These are phyloP conservation scores for Cryptomyrus ogoouensis DNA, from an alignment of 2,113 vertebrate genomes.

Conservation along the genomic window DNA sequence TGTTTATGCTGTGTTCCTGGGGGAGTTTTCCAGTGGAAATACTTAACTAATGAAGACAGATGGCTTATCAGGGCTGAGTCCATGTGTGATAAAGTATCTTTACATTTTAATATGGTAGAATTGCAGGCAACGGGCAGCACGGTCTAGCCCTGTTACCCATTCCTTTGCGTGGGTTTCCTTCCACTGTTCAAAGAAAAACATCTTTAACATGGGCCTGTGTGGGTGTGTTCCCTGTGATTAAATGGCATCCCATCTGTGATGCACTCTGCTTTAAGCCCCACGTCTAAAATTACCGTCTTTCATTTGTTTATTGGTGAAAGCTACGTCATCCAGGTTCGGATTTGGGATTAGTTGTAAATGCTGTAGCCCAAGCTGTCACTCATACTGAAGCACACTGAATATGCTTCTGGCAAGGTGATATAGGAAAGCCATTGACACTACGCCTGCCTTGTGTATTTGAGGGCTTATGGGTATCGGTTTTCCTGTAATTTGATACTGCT, in stretches of 20 bases:
- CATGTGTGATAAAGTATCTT: not conserved
- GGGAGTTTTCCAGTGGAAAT: not conserved
- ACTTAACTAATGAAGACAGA: not conserved
- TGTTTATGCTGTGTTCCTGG: not conserved
- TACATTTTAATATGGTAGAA: not conserved
- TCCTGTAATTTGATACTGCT: not conserved
- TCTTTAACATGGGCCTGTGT: not conserved
- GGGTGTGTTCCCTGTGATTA: not conserved
- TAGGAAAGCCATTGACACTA: not conserved
- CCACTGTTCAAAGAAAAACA: not conserved
- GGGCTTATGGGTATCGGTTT: not conserved
- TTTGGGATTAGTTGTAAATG: not conserved
- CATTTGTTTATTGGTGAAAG: not conserved
- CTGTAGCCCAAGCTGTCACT: not conserved
- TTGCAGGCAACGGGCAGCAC: not conserved
- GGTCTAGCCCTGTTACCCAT: not conserved
- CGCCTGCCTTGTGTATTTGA: not conserved
- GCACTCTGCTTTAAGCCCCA: not conserved
- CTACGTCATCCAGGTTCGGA: not conserved
- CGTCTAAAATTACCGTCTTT: not conserved
- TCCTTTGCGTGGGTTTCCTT: not conserved
- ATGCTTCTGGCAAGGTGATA: not conserved
- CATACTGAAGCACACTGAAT: not conserved
- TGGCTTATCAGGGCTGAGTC: not conserved
- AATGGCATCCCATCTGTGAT: not conserved